These are phyloP conservation scores for Laodelphax striatellus DNA, from an alignment of 1,140 invertebrate genomes.

Conservation along the genomic window DNA sequence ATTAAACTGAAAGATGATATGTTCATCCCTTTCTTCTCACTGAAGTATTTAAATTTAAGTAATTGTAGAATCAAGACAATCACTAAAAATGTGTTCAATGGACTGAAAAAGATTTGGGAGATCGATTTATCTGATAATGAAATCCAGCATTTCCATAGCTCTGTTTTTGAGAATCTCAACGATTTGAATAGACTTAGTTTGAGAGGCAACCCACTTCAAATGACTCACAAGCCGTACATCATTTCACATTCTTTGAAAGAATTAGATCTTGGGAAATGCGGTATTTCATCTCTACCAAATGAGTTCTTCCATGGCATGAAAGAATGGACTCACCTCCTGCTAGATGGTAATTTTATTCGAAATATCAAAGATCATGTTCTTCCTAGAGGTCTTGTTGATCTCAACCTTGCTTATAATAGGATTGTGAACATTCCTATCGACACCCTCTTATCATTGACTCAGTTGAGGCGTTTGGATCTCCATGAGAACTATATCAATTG, in stretches of 20 bases:
- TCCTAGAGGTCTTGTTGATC: constrained; percentile 17
- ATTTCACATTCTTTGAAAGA: constrained; percentile 20
- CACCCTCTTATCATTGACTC: constrained; percentile 13
- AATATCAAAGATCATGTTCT: constrained; percentile 18
- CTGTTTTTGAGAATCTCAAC: constrained; percentile 15
- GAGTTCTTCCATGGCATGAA: constrained; percentile 16
- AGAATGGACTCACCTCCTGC: constrained; percentile 13
- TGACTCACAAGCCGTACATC: constrained; percentile 14
- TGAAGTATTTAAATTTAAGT: constrained; percentile 33
- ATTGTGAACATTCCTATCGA: constrained; percentile 20
- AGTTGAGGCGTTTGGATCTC: constrained; percentile 18
- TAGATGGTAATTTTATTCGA: constrained; percentile 20
- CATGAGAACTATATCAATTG: constrained; percentile 24
- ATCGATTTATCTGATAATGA: constrained; percentile 70
- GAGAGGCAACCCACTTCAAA: constrained; percentile 19
- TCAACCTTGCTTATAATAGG: constrained; percentile 20
- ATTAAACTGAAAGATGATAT: constrained; percentile 15
- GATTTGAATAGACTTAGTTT: constrained; percentile 16
- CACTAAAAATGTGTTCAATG: constrained; percentile 57
- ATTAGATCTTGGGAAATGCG: constrained; percentile 20
- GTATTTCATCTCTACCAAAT: constrained; percentile 14
- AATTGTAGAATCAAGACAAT: constrained; percentile 59
- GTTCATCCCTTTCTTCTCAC: constrained; percentile 12
- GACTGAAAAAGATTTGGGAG: constrained; percentile 67
- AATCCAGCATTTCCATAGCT: constrained; percentile 49